Percentiles rank a stretch among this genome's conserved stretches.
These are phyloP conservation scores for Lycorma delicatula DNA, from an alignment of 1,140 invertebrate genomes.

Conservation along the genomic window DNA sequence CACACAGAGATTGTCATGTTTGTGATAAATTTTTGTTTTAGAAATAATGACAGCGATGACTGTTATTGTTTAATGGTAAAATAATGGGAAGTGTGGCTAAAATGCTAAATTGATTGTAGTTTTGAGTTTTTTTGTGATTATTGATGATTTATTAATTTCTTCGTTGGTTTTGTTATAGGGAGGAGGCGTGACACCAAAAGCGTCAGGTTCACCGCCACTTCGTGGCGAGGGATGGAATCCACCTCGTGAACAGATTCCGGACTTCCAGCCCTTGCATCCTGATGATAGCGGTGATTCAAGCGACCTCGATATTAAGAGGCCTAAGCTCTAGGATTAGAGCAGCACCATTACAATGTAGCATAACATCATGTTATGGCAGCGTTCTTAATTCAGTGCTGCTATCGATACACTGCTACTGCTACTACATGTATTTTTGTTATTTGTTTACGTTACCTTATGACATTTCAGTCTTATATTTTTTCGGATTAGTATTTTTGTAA, in stretches of 20 bases:
- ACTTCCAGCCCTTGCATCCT: slow-evolving; percentile 35
- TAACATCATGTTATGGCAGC: too few relatives aligned
- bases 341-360: not conserved
- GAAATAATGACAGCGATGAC: too few relatives aligned
- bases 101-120: not conserved
- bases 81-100: too few relatives aligned
- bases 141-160: not conserved
- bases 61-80: too few relatives aligned
- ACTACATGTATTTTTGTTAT: too few relatives aligned
- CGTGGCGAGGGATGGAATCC: slow-evolving; percentile 29
- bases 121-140: not conserved
- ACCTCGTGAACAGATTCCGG: slow-evolving; percentile 37
- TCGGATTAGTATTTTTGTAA: too few relatives aligned
- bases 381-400: too few relatives aligned
- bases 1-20: too few relatives aligned
- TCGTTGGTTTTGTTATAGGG: slow-evolving; percentile 15
- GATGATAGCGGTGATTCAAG: slow-evolving; percentile 34
- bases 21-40: too few relatives aligned
- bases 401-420: too few relatives aligned
- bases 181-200: slow-evolving; percentile 30
- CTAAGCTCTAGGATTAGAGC: slow-evolving; percentile 29
- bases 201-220: slow-evolving; percentile 30
- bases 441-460: too few relatives aligned
- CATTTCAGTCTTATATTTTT: too few relatives aligned
- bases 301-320: slow-evolving; percentile 34